These are phyloP conservation scores for Echeneis naucrates DNA, from an alignment of 2,797 vertebrate species.

Conservation along the genomic window DNA sequence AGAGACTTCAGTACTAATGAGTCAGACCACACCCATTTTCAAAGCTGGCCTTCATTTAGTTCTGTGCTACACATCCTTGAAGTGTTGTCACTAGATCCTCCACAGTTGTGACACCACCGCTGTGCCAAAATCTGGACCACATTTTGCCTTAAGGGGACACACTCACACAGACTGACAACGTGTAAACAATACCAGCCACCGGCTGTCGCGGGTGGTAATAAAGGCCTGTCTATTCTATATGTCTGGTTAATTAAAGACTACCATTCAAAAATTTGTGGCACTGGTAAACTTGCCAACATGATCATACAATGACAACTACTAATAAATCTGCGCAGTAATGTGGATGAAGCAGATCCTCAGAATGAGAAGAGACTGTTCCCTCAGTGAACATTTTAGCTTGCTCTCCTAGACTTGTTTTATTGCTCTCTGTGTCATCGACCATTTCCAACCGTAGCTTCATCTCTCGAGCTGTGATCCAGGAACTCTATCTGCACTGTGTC, in stretches of 20 bases:
- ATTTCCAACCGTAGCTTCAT: slow-evolving; percentile 26
- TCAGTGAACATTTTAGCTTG: not conserved
- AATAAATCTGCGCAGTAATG: not conserved
- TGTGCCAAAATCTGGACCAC: no score
- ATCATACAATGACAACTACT: not conserved
- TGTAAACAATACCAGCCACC: no score
- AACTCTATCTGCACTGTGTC: slow-evolving; percentile 32
- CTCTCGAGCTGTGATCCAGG: slow-evolving; percentile 25
- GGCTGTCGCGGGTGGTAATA: not conserved
- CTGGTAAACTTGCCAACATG: not conserved
- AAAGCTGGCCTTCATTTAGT: no score
- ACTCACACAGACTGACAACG: no score
- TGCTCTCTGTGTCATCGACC: not conserved
- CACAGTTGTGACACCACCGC: no score
- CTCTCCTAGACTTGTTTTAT: slow-evolving; percentile 14
- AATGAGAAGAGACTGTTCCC: not conserved
- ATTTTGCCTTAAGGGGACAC: no score
- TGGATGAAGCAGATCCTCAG: not conserved
- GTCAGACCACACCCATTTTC: no score
- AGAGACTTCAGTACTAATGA: no score
- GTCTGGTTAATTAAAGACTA: not conserved
- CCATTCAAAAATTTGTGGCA: not conserved
- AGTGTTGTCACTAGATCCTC: no score
- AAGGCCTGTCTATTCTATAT: not conserved
- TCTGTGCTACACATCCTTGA: no score